Evolutionary conservation across 2,888 invertebrate genomes (phyloP), one percentile per base, ranked within the genome.

Genomic region (Plagiodera versicolora): DNA sequence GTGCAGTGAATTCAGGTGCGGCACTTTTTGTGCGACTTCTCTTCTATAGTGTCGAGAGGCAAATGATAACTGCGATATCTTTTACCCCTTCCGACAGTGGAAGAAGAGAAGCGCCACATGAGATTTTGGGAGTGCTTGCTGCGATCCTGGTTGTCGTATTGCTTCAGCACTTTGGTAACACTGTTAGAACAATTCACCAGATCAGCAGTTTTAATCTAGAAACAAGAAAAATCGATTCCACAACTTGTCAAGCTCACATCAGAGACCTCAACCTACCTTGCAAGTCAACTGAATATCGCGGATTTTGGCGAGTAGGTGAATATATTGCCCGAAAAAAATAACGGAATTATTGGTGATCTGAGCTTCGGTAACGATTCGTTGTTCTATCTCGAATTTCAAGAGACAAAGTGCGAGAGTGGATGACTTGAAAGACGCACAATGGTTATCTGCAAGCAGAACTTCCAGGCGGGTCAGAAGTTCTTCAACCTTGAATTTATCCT

Each of bases 341-440:
- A 70, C 68, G 4, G 72, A 72, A 62, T 73, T 75, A 32, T 63
- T 61, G 17, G 73, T 67, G 20, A 72, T 62, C n/a, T n/a, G n/a
- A 48, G 73, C 71, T 20, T 70, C 66, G 14, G 71, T 65, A 63
- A 75, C 61, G 63, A 75, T 62, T 60, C 73, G 72, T 16, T 72
- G 71, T 75, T 88, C 89, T 66, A 92, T 82, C 74, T 91, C 90
- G 66, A 86, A 81, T 75, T 88, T 88, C 66, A 95, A 83, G 65
- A 94, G 81, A 54, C 91, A 90, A 50, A 95, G 82, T 10, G 93
- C 92, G 65, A 94, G 81, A 63, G 90, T 89, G 49, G 90, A 88
- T 62, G 91, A 87, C 45, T 90, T 83, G 58, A 88, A 87, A 78
- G 87, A 89, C 35, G 88, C 88, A 66, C 92, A 91, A 60, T 85